A percentile compares a stretch with the other conserved stretches of the same genome.
phyloP scores from a whole-genome alignment of 2,888 invertebrate genomes.

The Liodrosophila aerea region DNA sequence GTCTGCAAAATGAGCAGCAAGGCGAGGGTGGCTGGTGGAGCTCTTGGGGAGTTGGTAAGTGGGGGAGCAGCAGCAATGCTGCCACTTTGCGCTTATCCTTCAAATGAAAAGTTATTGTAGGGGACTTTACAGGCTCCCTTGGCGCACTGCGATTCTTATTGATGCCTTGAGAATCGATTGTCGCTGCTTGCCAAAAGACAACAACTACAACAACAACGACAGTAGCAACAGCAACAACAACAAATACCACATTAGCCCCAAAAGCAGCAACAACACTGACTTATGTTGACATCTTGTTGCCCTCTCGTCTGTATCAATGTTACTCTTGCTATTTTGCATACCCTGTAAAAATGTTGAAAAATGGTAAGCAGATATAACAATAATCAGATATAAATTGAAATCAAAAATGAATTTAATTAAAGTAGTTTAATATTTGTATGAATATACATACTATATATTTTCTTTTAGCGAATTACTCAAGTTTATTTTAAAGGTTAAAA shows the following conservation, averaged over 20 bases:
- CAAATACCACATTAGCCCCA: slow-evolving; percentile 55
- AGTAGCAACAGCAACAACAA: background rate
- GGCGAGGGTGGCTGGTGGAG: too few relatives aligned
- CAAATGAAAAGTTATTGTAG: slow-evolving; percentile 70
- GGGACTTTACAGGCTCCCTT: slow-evolving; percentile 42
- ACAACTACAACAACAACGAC: slow-evolving; percentile 18
- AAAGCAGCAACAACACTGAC: slow-evolving; percentile 41
- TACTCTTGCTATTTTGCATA: slow-evolving; percentile 19
- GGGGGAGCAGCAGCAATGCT: slow-evolving; percentile 25
- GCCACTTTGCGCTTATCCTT: slow-evolving; percentile 64
- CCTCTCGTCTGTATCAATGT: slow-evolving; percentile 22
- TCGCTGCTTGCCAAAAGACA: slow-evolving; percentile 25
- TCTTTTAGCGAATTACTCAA: too few relatives aligned
- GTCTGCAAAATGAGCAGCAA: slow-evolving; percentile 30
- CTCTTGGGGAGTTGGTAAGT: too few relatives aligned
- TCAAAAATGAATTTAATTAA: background rate
- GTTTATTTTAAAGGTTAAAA: too few relatives aligned
- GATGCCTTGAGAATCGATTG: slow-evolving; percentile 62
- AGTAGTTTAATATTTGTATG: too few relatives aligned
- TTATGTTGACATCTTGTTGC: slow-evolving; percentile 45
- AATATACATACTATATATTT: too few relatives aligned
- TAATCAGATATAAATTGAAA: background rate
- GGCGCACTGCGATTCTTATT: slow-evolving; percentile 42
- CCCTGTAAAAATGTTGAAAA: slow-evolving; percentile 1
- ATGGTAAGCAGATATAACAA: background rate